Percentiles rank a stretch among this genome's conserved stretches.
Conservation (phyloP, 2,797 vertebrate genomes). For the Alcedo atthis region DNA sequence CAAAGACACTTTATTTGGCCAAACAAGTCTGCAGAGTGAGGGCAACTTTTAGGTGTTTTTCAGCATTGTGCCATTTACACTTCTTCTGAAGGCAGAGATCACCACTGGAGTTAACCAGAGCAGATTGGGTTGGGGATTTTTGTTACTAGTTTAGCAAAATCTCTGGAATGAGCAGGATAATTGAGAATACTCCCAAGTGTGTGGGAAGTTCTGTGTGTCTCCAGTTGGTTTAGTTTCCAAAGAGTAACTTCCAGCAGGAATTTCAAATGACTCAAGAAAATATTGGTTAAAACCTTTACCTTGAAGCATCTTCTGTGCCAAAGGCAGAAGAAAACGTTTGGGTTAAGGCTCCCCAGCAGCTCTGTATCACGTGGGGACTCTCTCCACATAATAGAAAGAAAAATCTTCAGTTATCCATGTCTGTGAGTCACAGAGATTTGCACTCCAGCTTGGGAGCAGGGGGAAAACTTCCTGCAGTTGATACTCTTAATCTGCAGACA, state of each 20-base stretch:
- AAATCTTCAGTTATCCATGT: not conserved
- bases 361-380: not conserved
- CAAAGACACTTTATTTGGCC: not conserved
- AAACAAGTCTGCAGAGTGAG: not conserved
- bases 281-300: not conserved
- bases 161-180: not conserved
- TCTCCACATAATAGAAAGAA: not conserved
- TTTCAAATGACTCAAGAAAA: not conserved
- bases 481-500: not conserved
- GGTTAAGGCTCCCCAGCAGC: not conserved
- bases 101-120: not conserved
- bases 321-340: not conserved
- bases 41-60: not conserved
- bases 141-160: not conserved
- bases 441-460: not conserved
- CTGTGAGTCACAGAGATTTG: not conserved
- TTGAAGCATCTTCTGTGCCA: not conserved
- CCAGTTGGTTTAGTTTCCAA: fast-evolving
- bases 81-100: not conserved
- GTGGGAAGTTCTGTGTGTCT: not conserved
- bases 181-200: not conserved
- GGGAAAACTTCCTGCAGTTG: not conserved
- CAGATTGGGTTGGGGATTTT: not conserved
- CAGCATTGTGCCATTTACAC: not conserved
- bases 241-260: not conserved